Base-by-base conservation (phyloP, 1,140 invertebrate genomes). In the Sycophaga agraensis region DNA sequence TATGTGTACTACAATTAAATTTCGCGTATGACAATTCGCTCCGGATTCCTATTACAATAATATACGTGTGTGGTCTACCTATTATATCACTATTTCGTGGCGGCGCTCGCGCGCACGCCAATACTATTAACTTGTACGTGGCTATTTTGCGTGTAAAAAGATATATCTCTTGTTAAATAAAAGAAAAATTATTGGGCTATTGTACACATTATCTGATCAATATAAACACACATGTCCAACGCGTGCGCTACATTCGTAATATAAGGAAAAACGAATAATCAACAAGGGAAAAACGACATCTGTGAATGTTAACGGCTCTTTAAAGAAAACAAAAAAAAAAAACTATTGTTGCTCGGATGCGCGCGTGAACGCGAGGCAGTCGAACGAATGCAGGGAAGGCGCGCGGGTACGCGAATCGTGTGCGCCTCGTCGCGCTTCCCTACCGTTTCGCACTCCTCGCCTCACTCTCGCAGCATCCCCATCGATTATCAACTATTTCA, bases 131-230 rank as follows among this genome's bases (percentile, higher is more conserved):
- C 8, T 54, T 45, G n/a, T 24, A 53, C 17, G 16, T 46, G 49
- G 40, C 50, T 61, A 40, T 54, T 53, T 54, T 19, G 19, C 42
- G 17, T 14, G 40, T 24, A 58, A 26, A 50, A 28, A 59, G 40
- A 59, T 49, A 51, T 59, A 48, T 59, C 37, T 53, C 14, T 22
- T 46, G 58, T 59, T 51, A 59, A 59, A 59, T n/a, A n/a, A n/a
- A n/a, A n/a, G n/a, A n/a, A n/a, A n/a, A n/a, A n/a, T n/a, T n/a
- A n/a, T n/a, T n/a, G 53, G 17, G 42, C 35, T 59, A 59, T 59
- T 45, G 58, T 59, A 59, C 58, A 59, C 26, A 42, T n/a, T n/a
- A n/a, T 54, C 2, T 49, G 12, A 6, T 48, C 17, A 24, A 31
- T 34, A 24, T 34, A 48, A 58, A 59, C 56, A n/a, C n/a, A n/a